Conservation (phyloP, 2,113 vertebrate species). For the Clinocottus analis region DNA sequence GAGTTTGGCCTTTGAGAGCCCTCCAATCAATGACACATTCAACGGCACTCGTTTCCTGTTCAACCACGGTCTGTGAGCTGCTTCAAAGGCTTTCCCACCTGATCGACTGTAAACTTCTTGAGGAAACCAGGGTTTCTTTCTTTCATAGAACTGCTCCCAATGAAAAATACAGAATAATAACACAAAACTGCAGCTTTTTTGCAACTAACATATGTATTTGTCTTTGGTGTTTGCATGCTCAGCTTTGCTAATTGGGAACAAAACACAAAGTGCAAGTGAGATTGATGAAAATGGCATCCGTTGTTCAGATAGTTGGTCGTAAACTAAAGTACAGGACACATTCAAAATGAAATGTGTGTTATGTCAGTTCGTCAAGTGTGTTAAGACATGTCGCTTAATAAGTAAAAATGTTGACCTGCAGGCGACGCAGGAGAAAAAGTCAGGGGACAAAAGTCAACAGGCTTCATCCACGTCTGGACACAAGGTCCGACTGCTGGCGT, state of each 20-base stretch:
- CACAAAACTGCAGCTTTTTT: neutral
- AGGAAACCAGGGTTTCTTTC: conserved; percentile 6
- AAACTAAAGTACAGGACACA: neutral
- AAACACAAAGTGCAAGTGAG: neutral
- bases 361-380: neutral
- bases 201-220: no score
- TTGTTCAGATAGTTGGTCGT: neutral
- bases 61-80: conserved; percentile 6
- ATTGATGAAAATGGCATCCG: neutral
- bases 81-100: conserved; percentile 15
- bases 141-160: conserved; percentile 6
- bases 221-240: neutral
- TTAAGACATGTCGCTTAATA: neutral
- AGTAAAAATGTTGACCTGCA: neutral
- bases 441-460: neutral
- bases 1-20: conserved; percentile 16
- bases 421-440: no score
- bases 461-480: neutral
- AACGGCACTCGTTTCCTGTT: conserved; percentile 27
- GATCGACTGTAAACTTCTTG: neutral
- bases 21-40: conserved; percentile 29
- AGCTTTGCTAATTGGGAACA: neutral
- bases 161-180: conserved; percentile 16
- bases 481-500: neutral
- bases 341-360: neutral